Evolutionary conservation across 2,888 invertebrate genomes (phyloP).

Genomic region (Lacanobia oleracea): DNA sequence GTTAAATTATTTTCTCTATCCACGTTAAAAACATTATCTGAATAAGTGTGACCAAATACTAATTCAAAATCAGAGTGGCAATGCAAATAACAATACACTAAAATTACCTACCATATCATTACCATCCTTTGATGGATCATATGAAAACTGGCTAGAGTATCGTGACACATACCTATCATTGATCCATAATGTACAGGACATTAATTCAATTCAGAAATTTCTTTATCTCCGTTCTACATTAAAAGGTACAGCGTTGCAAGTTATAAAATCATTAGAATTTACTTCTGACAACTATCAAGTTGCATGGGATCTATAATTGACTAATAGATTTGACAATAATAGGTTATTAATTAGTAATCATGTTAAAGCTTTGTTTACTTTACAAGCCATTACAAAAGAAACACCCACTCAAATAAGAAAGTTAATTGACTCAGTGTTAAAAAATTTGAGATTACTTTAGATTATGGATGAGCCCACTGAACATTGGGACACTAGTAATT

Average conservation of each 20-base stretch:
- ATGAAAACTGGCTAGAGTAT: slow-evolving; percentile 26
- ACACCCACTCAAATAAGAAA: slow-evolving; percentile 4
- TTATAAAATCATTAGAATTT: slow-evolving; percentile 19
- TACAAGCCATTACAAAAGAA: neutral
- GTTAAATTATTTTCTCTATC: too few relatives aligned
- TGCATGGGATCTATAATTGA: slow-evolving; percentile 22
- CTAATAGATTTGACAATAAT: slow-evolving; percentile 16
- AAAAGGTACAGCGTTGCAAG: neutral
- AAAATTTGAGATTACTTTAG: neutral
- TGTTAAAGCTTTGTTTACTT: slow-evolving; percentile 3
- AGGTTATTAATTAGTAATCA: slow-evolving; percentile 10
- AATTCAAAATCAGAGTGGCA: slow-evolving; percentile 5
- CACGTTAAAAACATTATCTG: too few relatives aligned
- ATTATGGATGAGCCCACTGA: slow-evolving; percentile 4
- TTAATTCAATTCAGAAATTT: slow-evolving; percentile 17
- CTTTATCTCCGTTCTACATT: slow-evolving; percentile 15
- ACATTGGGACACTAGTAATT: neutral
- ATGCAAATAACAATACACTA: neutral
- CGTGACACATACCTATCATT: slow-evolving; percentile 6
- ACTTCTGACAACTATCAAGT: slow-evolving; percentile 3
- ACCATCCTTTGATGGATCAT: slow-evolving; percentile 16
- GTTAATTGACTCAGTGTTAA: slow-evolving; percentile 1
- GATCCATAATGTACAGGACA: slow-evolving; percentile 7
- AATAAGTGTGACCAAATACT: too few relatives aligned
- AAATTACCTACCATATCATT: slow-evolving; percentile 3